These are phyloP conservation scores for Camelus dromedarius DNA, from an alignment of 2,113 vertebrate species.

Conservation along the genomic window DNA sequence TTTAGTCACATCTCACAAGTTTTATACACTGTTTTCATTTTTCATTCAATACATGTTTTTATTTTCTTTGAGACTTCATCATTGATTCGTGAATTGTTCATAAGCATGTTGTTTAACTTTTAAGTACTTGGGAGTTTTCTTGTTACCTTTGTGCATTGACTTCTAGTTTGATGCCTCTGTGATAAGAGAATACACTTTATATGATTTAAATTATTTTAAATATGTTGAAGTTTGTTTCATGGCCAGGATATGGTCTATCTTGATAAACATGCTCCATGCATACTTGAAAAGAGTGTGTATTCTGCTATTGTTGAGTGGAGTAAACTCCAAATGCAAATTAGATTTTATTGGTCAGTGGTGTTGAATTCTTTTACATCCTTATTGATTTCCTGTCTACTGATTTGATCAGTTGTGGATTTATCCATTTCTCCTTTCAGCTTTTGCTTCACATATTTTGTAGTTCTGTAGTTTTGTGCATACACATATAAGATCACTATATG, in stretches of 20 bases:
- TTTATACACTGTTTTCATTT: not conserved
- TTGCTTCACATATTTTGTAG: not conserved
- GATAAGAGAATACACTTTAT: not conserved
- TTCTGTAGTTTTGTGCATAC: not conserved
- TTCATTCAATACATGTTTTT: not conserved
- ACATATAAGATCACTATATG: not conserved
- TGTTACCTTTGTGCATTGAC: not conserved
- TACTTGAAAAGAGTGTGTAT: not conserved
- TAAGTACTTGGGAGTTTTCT: not conserved
- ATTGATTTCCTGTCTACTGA: not conserved
- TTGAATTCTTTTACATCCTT: not conserved
- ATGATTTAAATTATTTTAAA: not conserved
- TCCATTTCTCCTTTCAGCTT: not conserved
- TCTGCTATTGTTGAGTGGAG: not conserved
- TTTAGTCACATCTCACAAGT: not conserved
- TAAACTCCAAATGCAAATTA: not conserved
- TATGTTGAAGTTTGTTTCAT: not conserved
- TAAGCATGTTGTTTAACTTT: not conserved
- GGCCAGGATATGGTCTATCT: not conserved
- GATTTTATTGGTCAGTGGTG: not conserved
- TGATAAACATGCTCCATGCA: not conserved
- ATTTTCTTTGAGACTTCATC: not conserved
- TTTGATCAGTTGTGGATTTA: not conserved
- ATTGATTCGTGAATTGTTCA: not conserved
- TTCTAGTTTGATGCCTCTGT: not conserved